Evolutionary conservation across 2,113 vertebrate genomes (phyloP).

Genomic region (Ammodramus savannarum): DNA sequence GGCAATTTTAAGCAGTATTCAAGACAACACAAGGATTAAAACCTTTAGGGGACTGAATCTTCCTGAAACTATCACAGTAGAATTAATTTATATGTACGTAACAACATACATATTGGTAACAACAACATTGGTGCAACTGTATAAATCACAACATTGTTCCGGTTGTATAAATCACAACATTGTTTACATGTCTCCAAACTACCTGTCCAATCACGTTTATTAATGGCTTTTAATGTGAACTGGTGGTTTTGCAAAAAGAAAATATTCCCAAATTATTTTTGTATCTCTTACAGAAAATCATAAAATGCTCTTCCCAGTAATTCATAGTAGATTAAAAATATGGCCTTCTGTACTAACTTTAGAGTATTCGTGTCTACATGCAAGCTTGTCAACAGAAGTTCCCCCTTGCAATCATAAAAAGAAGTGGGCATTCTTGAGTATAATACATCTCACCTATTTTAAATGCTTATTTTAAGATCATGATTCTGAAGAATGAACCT

Average conservation of each 20-base stretch:
- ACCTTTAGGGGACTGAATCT: neutral
- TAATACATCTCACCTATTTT: neutral
- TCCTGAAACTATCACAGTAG: neutral
- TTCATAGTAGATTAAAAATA: neutral
- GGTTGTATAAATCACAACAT: neutral
- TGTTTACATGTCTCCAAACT: neutral
- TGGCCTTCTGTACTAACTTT: neutral
- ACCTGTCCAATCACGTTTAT: neutral
- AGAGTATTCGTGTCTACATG: neutral
- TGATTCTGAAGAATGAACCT: neutral
- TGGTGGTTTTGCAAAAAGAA: fast-evolving
- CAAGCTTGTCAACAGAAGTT: neutral
- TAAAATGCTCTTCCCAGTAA: neutral
- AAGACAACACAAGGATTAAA: neutral
- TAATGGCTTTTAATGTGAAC: neutral
- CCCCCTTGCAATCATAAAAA: neutral
- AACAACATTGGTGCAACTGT: neutral
- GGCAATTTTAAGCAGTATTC: neutral
- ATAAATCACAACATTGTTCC: neutral
- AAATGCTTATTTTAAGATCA: neutral
- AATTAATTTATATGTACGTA: neutral
- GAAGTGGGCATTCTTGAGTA: neutral
- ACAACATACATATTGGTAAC: too few species aligned
- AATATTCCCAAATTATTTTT: neutral
- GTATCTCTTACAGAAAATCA: neutral